These are phyloP conservation scores for Heteropelma amictum DNA, from an alignment of 2,888 invertebrate species.

Conservation along the genomic window DNA sequence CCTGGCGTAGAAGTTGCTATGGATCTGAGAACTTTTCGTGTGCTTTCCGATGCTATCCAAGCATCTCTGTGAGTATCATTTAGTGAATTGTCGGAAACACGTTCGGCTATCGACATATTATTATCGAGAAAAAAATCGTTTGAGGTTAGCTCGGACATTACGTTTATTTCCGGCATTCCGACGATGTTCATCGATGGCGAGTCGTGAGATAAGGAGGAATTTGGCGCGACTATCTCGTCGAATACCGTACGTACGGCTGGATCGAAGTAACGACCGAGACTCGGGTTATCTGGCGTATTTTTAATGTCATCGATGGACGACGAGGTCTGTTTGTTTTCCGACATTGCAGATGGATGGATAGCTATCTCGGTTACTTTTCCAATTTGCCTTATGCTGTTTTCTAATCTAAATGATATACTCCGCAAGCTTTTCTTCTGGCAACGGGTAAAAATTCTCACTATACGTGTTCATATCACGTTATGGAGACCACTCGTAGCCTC, in stretches of 20 bases:
- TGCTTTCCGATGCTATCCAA: slow-evolving; percentile 90
- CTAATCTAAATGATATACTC: no score
- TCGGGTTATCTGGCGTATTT: slow-evolving; percentile 30
- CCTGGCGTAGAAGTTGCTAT: slow-evolving; percentile 85
- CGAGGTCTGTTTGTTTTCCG: slow-evolving; percentile 15
- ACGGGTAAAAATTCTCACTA: no score
- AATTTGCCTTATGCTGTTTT: no score
- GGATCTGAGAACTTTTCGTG: slow-evolving; percentile 83
- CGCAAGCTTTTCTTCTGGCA: no score
- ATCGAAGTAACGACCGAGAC: slow-evolving; percentile 71
- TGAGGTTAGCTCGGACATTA: slow-evolving; percentile 47
- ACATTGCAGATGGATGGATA: no score
- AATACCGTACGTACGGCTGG: slow-evolving; percentile 72
- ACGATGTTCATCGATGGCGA: slow-evolving; percentile 10
- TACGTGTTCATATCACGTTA: no score
- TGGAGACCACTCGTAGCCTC: no score
- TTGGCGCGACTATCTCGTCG: slow-evolving; percentile 71
- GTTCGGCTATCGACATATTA: slow-evolving; percentile 48
- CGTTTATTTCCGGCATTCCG: slow-evolving; percentile 45
- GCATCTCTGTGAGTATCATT: slow-evolving; percentile 80
- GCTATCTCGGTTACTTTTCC: no score
- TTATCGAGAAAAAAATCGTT: slow-evolving; percentile 57
- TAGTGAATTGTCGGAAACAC: slow-evolving; percentile 54
- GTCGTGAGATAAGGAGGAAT: slow-evolving; percentile 58
- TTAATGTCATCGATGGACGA: slow-evolving; percentile 11